Percentiles rank a stretch among this genome's conserved stretches.
Conservation (phyloP, 1,140 invertebrate species). For the Teleogryllus occipitalis region DNA sequence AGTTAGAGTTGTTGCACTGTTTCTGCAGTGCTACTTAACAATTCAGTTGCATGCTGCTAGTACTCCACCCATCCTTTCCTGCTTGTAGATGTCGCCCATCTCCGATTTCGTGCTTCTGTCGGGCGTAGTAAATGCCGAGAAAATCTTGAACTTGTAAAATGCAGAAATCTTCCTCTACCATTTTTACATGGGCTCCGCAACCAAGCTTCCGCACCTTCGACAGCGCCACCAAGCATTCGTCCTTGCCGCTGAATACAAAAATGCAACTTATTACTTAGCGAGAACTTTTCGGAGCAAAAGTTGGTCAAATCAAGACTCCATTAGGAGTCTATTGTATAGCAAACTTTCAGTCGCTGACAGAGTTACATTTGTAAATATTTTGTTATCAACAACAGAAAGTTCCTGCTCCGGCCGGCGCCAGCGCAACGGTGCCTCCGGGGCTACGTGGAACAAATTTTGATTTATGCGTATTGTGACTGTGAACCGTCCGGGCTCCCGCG, state of each 20-base stretch:
- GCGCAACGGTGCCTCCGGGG: neutral
- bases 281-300: neutral
- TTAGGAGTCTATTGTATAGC: neutral
- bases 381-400: neutral
- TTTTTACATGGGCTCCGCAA: neutral
- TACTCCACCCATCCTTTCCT: too few species aligned
- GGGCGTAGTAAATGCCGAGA: too few species aligned
- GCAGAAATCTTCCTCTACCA: neutral
- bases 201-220: neutral
- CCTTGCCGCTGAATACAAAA: neutral
- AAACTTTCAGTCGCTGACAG: neutral
- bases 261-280: neutral
- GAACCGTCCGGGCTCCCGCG: too few species aligned
- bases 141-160: too few species aligned
- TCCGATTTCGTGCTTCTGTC: too few species aligned
- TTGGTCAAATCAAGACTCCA: neutral
- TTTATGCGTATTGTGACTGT: neutral
- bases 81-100: too few species aligned
- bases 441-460: neutral
- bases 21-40: too few species aligned
- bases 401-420: neutral
- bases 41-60: too few species aligned
- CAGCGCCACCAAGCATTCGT: neutral
- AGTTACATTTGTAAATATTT: conserved; percentile 2
- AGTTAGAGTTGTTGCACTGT: too few species aligned